Conservation (phyloP, 2,113 vertebrate species). For the Acrocephalus kingi region DNA sequence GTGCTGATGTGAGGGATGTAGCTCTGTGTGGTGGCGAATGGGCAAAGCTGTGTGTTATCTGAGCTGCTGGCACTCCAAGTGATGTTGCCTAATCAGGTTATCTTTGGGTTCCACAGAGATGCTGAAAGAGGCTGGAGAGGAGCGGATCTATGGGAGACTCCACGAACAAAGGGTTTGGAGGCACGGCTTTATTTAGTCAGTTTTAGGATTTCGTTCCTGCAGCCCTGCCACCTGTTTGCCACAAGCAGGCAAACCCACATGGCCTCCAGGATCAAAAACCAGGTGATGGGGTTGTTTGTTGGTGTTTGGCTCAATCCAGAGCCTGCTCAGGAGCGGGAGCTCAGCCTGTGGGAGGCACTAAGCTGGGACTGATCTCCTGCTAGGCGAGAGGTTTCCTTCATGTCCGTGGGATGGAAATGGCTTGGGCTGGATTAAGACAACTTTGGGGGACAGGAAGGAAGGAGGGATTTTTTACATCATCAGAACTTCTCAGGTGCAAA, state of each 20-base stretch:
- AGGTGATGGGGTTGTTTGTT: neutral
- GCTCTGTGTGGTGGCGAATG: neutral
- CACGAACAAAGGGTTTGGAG: neutral
- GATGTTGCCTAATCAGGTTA: conserved; percentile 39
- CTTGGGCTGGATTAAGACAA: neutral
- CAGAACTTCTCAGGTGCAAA: neutral
- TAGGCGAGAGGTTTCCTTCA: neutral
- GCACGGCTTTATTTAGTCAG: neutral
- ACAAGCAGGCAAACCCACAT: neutral
- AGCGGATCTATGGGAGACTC: neutral
- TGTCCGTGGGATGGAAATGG: neutral
- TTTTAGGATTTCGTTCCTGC: neutral
- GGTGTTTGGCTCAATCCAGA: neutral
- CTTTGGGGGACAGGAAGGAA: neutral
- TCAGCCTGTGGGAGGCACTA: neutral
- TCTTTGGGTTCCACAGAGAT: conserved; percentile 35
- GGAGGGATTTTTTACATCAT: neutral
- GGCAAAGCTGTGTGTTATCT: neutral
- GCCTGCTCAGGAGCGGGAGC: neutral
- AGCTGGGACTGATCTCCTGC: neutral
- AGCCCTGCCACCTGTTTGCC: neutral
- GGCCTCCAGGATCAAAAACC: neutral
- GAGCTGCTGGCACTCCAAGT: conserved; percentile 44
- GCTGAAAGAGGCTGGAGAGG: neutral
- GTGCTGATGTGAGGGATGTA: neutral